phyloP scores from a whole-genome alignment of 2,113 vertebrate genomes.

The Dipodomys merriami region DNA sequence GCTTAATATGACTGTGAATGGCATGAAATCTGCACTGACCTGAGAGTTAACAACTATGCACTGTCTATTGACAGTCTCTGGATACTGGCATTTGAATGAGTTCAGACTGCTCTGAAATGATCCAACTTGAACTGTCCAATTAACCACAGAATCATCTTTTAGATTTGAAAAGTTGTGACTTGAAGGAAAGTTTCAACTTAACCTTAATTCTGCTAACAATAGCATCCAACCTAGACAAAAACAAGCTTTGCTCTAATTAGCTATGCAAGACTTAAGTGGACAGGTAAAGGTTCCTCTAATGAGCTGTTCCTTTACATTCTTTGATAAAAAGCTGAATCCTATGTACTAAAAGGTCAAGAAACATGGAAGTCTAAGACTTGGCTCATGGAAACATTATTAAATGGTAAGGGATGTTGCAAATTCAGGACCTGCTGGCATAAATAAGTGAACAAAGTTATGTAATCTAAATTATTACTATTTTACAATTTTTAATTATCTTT shows the following conservation, averaged over 20 bases:
- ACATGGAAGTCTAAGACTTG: too few species aligned
- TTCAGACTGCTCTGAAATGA: too few species aligned
- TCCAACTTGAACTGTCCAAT: too few species aligned
- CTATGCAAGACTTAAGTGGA: neutral
- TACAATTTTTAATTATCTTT: too few species aligned
- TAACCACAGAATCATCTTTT: too few species aligned
- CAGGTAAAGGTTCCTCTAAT: neutral
- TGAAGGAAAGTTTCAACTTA: too few species aligned
- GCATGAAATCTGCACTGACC: too few species aligned
- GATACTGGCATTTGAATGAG: too few species aligned
- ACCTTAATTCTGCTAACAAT: neutral
- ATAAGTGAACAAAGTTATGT: neutral
- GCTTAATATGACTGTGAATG: too few species aligned
- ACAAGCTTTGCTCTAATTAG: neutral
- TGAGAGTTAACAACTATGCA: too few species aligned
- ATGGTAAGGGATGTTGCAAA: neutral
- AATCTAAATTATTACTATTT: neutral
- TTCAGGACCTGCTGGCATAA: neutral
- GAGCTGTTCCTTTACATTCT: neutral
- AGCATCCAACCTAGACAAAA: neutral
- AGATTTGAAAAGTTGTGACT: too few species aligned
- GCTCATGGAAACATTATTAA: neutral
- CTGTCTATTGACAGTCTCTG: too few species aligned
- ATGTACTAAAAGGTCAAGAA: neutral
- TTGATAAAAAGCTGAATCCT: neutral